Evolutionary conservation across 1,140 invertebrate species (phyloP), one percentile per base, ranked within the genome.

Genomic region (Cyclargus thomasi): DNA sequence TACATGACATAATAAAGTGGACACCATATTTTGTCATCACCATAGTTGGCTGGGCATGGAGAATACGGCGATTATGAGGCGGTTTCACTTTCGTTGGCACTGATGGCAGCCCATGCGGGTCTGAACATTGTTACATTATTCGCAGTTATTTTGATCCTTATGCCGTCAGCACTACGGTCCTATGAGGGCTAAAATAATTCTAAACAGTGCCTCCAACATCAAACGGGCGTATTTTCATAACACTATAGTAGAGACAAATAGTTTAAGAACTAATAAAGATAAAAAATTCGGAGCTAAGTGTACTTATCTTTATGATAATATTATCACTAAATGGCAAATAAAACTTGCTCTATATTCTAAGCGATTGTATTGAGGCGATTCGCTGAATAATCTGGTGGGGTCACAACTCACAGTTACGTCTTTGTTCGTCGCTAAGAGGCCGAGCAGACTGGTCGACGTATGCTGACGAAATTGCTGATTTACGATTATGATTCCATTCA

Each of bases 41-140:
- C 39, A 47, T 47, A 47, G 39, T 47, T 47, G 39, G 39, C 55
- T 20, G 18, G 55, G 10, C 17, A 18, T 59, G 20, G 55, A 59
- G 18, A 59, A 59, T 59, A 59, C 18, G 55, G 55, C 55, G 55
- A 21, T 59, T 59, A 59, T 17, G 55, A 20, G 55, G 55, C 55
- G 10, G 39, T 59, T 59, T 59, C 55, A 59, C 55, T 59, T 59
- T 59, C 55, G 55, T 18, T 59, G 55, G 55, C 55, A 59, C 55
- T 59, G 55, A 18, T 59, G 55, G 55, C 55, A 21, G 20, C 10
- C 55, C 55, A 59, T 59, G 55, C 18, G 55, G 55, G 5, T 20
- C 55, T 59, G 55, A 20, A 21, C 18, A 21, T 16, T 16, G 39
- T 16, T 47, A 47, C 8, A 47, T 14, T 8, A 14, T 47, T 8